A percentile compares a stretch with the other conserved stretches of the same genome.
Conservation (phyloP, 2,797 vertebrate genomes). For the Falco novaeseelandiae region DNA sequence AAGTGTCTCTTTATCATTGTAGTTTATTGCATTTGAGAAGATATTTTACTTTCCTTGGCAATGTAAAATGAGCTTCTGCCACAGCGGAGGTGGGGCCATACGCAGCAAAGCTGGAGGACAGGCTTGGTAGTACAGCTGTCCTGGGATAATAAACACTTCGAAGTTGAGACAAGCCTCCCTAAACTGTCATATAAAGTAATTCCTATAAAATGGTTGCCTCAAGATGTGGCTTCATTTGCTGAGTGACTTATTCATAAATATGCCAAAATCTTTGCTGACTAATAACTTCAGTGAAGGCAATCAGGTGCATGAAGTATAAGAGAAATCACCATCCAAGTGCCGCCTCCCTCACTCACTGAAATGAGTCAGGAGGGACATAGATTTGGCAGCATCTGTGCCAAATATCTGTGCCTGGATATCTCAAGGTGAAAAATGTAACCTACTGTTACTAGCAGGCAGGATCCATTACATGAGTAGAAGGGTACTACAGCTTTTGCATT, state of each 20-base stretch:
- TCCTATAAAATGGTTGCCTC: not conserved
- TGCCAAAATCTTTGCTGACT: not conserved
- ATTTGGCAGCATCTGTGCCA: not conserved
- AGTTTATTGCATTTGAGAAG: not conserved
- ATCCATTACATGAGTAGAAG: not conserved
- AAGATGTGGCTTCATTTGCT: not conserved
- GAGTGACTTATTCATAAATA: slow-evolving; percentile 19
- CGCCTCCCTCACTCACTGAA: not conserved
- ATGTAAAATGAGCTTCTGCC: not conserved
- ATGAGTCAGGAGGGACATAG: not conserved
- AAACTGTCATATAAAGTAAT: not conserved
- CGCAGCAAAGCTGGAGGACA: not conserved
- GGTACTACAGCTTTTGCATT: not conserved
- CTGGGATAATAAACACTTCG: not conserved
- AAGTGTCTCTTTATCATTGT: not conserved
- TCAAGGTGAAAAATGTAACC: not conserved
- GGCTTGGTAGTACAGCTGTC: not conserved
- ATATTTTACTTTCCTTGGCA: not conserved
- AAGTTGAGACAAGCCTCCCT: not conserved
- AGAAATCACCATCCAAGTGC: not conserved
- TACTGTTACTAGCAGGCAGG: not conserved
- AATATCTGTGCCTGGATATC: not conserved
- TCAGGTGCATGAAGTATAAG: not conserved
- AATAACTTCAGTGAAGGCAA: not conserved
- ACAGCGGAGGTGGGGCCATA: not conserved